These are phyloP conservation scores for Ariolimax columbianus DNA, from an alignment of 2,888 invertebrate genomes.

Conservation along the genomic window DNA sequence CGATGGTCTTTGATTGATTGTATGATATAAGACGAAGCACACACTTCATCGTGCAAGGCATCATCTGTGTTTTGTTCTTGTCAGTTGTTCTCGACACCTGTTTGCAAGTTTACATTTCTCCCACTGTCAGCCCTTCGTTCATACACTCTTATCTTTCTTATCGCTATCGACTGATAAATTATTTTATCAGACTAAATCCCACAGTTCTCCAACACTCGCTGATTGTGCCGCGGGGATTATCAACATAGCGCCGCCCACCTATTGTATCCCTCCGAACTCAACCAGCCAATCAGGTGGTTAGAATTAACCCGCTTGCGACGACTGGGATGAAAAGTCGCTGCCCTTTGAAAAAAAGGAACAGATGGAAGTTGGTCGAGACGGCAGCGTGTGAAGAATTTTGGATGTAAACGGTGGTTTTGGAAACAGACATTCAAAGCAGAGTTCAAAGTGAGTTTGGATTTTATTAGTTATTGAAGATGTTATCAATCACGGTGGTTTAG, in stretches of 20 bases:
- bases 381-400: neutral
- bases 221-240: neutral
- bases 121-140: too few relatives aligned
- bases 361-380: neutral
- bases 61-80: too few relatives aligned
- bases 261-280: neutral
- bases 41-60: too few relatives aligned
- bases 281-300: neutral
- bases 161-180: too few relatives aligned
- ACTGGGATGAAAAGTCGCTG: neutral
- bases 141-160: too few relatives aligned
- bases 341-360: neutral
- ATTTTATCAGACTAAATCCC: too few relatives aligned
- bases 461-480: neutral
- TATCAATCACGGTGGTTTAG: too few relatives aligned
- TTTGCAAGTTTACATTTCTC: too few relatives aligned
- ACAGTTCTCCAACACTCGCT: neutral
- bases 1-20: too few relatives aligned
- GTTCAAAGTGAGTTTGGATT: neutral
- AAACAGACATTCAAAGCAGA: neutral
- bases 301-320: neutral
- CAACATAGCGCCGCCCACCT: constrained; percentile 12
- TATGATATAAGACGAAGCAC: too few relatives aligned
- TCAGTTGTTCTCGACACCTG: too few relatives aligned
- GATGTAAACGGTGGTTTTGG: constrained; percentile 12